Evolutionary conservation across 2,113 vertebrate species (phyloP), one percentile per base, ranked within the genome.

Genomic region (Podocnemis expansa): DNA sequence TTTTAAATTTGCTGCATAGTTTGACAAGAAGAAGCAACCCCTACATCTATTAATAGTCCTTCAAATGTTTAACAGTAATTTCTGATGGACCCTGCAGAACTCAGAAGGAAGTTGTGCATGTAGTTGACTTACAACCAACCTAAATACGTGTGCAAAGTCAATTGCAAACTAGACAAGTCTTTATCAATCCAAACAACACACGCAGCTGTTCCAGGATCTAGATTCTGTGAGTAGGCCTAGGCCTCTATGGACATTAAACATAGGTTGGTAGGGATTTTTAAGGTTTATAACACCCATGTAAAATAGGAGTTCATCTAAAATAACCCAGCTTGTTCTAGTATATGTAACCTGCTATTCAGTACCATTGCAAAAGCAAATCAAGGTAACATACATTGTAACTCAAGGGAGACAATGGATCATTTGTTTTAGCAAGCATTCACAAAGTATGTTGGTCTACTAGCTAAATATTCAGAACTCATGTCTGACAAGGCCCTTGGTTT

Each of bases 391-490:
- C 10, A 4, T 8, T 16, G 0, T 29, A 34, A 11, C 29, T 29
- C 21, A 9, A 80, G 76, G 6, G 1, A 25, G 80, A 47, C 3
- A 22, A 8, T 17, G 70, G 70, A 12, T 27, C n/a, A 0, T 29
- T 80, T 45, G 81, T 2, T 19, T 45, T 43, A 2, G 31, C 78
- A 51, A 52, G 4, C 51, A 3, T 10, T 29, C n/a, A 51, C 67
- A 73, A 84, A 11, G 6, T 25, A 52, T n/a, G 10, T 34, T 43
- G 25, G 25, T 12, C 10, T 76, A 3, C 29, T 29, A 12, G 31
- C 1, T n/a, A 29, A 85, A 12, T 3, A 11, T 27, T 41, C 52
- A 82, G 75, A 58, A 13, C 0, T 0, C 19, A 38, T 4, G 0
- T 60, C 10, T 78, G 54, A 38, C 29, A 22, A 75, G 41, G 55